Conservation (phyloP, 92 coral and sea anemone genomes). For the Porites evermanni region DNA sequence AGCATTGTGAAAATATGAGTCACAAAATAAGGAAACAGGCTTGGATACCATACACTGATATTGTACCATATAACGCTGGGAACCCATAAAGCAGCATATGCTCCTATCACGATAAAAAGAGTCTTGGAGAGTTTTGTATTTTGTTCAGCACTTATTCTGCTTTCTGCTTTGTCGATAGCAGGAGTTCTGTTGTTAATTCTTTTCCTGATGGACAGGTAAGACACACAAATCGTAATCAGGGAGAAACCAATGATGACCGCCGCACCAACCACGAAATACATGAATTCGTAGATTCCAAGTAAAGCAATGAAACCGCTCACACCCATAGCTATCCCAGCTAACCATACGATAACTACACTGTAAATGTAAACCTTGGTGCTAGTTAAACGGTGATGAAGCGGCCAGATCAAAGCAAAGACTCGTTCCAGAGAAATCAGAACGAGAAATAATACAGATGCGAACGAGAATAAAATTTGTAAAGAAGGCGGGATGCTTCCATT, state of each 20-base stretch:
- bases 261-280: too few species aligned
- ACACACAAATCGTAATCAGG: neutral
- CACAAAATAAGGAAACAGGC: too few species aligned
- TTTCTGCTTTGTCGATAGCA: neutral
- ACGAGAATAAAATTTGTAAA: neutral
- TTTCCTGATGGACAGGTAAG: neutral
- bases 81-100: too few species aligned
- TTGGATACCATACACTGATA: too few species aligned
- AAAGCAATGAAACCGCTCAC: neutral
- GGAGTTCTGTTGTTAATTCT: neutral
- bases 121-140: too few species aligned
- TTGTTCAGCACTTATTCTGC: neutral
- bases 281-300: neutral
- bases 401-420: constrained; percentile 25
- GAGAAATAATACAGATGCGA: neutral
- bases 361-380: constrained; percentile 2
- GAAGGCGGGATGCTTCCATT: neutral
- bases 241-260: neutral
- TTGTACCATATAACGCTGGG: too few species aligned
- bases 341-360: neutral
- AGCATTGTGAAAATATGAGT: neutral
- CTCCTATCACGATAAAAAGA: neutral
- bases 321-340: neutral
- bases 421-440: constrained; percentile 18
- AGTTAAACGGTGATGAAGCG: constrained; percentile 2